These are phyloP conservation scores for Notarius quadriscutis DNA, from an alignment of 2,113 vertebrate genomes.

Conservation along the genomic window DNA sequence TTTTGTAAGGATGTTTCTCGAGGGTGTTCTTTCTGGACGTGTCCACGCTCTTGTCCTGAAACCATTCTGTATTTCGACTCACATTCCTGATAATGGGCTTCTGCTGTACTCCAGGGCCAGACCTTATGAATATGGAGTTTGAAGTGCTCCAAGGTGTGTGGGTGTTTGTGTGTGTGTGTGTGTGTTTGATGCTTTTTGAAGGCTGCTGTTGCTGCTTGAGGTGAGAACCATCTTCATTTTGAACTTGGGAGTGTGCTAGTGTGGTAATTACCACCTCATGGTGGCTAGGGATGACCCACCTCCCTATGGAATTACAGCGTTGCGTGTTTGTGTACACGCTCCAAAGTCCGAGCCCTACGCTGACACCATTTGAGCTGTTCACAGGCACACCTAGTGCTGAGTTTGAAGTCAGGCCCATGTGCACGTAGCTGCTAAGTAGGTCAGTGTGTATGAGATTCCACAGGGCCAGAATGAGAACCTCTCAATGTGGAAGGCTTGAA, in stretches of 20 bases:
- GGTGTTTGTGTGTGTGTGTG: constrained; percentile 51
- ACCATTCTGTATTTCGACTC: constrained; percentile 60
- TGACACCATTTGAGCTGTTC: constrained; percentile 45
- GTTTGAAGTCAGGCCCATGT: constrained; percentile 51
- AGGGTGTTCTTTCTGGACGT: constrained; percentile 23
- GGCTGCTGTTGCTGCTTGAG: constrained; percentile 50
- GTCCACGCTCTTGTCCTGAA: constrained; percentile 60
- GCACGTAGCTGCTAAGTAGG: constrained; percentile 58
- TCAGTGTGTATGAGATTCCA: constrained; percentile 55
- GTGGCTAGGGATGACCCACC: constrained; percentile 46
- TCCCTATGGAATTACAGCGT: constrained; percentile 14
- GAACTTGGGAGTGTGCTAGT: constrained; percentile 47
- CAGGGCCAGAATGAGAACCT: constrained; percentile 46
- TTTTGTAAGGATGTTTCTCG: constrained; percentile 41
- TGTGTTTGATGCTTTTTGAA: constrained; percentile 55
- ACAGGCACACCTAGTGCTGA: constrained; percentile 60
- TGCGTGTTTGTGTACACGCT: constrained; percentile 12
- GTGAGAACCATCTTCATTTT: constrained; percentile 40
- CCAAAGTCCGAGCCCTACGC: constrained; percentile 45
- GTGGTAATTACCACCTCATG: constrained; percentile 47
- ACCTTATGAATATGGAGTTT: constrained; percentile 73
- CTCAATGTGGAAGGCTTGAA: constrained; percentile 38
- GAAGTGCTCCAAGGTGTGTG: constrained; percentile 68
- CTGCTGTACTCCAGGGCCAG: constrained; percentile 61
- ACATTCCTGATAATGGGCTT: constrained; percentile 57